phyloP scores from a whole-genome alignment of 2,888 invertebrate genomes.

The Entomobrya multifasciata region DNA sequence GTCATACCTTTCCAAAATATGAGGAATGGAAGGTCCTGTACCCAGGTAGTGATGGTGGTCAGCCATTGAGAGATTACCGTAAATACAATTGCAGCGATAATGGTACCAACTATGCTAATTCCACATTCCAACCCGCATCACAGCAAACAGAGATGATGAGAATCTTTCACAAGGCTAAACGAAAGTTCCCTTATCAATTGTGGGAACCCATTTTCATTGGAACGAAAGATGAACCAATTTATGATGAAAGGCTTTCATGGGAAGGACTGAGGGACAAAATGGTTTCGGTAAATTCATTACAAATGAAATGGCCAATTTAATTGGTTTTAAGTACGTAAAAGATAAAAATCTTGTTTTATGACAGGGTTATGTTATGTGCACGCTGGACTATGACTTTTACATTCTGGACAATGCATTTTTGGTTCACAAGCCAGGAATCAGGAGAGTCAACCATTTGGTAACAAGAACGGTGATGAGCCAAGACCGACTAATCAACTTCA shows the following conservation, averaged over 20 bases:
- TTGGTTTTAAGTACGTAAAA: too few species aligned
- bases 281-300: conserved; percentile 90
- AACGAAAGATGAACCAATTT: conserved; percentile 92
- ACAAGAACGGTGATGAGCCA: conserved; percentile 74
- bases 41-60: background rate
- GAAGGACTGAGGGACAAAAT: conserved; percentile 97
- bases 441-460: conserved; percentile 73
- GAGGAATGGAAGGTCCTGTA: conserved; percentile 48
- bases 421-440: conserved; percentile 81
- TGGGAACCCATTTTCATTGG: conserved; percentile 98
- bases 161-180: conserved; percentile 92
- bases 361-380: conserved; percentile 81
- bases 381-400: conserved; percentile 81
- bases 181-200: conserved; percentile 89
- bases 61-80: background rate
- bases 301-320: too few species aligned
- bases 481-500: conserved; percentile 73
- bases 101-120: too few species aligned
- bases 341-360: conserved; percentile 44
- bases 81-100: conserved; percentile 85
- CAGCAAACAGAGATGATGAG: conserved; percentile 82
- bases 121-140: conserved; percentile 42
- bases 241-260: conserved; percentile 96
- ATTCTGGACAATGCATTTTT: conserved; percentile 81
- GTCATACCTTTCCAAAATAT: conserved; percentile 84